Evolutionary conservation across 30 jellyfish, hydroid and myxozoan species (phyloP), one percentile per base, ranked within the genome.

Genomic region (Cassiopea xamachana): DNA sequence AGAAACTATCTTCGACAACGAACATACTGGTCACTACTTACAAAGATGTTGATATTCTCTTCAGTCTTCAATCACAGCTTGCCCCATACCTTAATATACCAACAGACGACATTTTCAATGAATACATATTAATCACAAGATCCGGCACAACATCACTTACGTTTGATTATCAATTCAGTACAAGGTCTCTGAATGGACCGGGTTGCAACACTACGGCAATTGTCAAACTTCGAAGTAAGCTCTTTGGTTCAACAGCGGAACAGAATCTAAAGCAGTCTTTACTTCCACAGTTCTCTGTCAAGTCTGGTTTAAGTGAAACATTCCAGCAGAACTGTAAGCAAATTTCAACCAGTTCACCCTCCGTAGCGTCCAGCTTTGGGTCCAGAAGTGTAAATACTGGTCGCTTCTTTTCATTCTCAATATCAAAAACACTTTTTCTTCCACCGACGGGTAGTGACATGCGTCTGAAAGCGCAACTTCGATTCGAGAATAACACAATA

Each of bases 361-460:
- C 74, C 2, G 79, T 87, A 45, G 64, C 60, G 48, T 15, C 83
- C 4, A 14, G 67, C 1, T 82, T 84, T 51, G 85, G 79, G 19
- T 46, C 89, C 15, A 72, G 46, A 55, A 73, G 18, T 48, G 46
- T 90, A 8, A 70, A 68, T 48, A 76, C 77, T 46, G 98, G 98
- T 2, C 93, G 67, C 46, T 87, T 84, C 51, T 90, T 90, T 73
- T 64, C 97, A 4, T 60, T 71, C 81, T n/a, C 79, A 44, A 55
- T 94, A 46, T 83, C 98, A 0, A 49, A 91, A 69, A 61, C 81
- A 3, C 43, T 84, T 67, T 94, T 94, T 79, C 91, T 6, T 55
- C 67, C 98, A 4, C 98, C 98, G 1, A 59, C 92, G 48, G 98
- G 89, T 16, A 81, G 88, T 46, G 62, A 62, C 69, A 94, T 94